Base-by-base conservation (phyloP, 2,113 vertebrate species). In the Colinus virginianus region DNA sequence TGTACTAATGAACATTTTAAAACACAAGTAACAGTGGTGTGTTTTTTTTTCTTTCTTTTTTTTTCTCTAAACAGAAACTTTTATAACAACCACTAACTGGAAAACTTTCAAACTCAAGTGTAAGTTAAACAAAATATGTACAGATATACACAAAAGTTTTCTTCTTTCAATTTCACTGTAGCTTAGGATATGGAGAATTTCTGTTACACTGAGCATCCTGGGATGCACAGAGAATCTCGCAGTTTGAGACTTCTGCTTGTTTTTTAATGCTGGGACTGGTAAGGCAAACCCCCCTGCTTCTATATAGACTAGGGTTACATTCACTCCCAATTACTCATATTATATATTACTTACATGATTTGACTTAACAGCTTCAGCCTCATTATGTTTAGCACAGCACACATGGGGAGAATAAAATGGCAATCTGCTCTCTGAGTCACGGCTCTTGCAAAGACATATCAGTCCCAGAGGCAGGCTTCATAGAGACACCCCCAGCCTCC, bases 181-280 rank as follows among this genome's bases (percentile, higher is more conserved):
- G 13, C 32, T 94, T 49, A 67, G 63, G 21, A 26, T 91, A 42
- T 59, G 34, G 64, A 80, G 76, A 70, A 77, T 82, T 85, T 91
- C 85, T 34, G n/a, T 74, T 75, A 40, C 43, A 14, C 15, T 80
- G 25, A 56, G 32, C 38, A 79, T 46, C 21, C 64, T 74, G 55
- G 55, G 55, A 55, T 67, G 34, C 59, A 18, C 10, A 74, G n/a
- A 61, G 19, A 51, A 36, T 49, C 3, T 34, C 51, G 25, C 56
- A 63, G 59, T 42, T 32, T 42, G 79, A 46, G 42, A n/a, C 28
- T 83, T 80, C 15, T 51, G 10, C 6, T 90, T 72, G 6, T 53
- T 16, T 88, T 45, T 63, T 63, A 70, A 67, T 83, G 18, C 59
- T 80, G 28, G 36, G 9, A 68, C 28, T 46, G 8, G 13, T 22